Conservation (phyloP, 1,140 invertebrate species). For the Branchinecta lynchi region DNA sequence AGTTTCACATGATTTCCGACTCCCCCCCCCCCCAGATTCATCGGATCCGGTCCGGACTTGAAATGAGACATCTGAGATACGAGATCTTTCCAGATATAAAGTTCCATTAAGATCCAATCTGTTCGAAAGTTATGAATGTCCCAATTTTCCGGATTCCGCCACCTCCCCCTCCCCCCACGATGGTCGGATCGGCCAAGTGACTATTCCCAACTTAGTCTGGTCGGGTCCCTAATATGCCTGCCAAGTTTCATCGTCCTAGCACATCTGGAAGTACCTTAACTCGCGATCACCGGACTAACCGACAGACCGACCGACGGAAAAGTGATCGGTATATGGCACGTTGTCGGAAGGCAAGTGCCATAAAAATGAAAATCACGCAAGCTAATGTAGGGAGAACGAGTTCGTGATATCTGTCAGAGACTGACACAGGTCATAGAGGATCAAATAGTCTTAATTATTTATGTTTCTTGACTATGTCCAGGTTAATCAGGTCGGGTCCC, state of each 20-base stretch:
- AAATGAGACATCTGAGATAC: slow-evolving; percentile 5
- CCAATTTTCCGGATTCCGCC: not conserved
- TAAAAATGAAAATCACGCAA: too few relatives aligned
- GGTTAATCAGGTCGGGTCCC: too few relatives aligned
- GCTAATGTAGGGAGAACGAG: too few relatives aligned
- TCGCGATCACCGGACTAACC: not conserved
- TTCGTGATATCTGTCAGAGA: too few relatives aligned
- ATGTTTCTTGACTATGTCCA: too few relatives aligned
- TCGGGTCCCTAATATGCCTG: too few relatives aligned
- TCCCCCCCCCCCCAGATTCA: not conserved
- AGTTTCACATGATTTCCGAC: not conserved
- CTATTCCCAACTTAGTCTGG: too few relatives aligned
- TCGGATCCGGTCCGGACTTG: slow-evolving; percentile 3
- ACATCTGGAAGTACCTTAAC: not conserved
- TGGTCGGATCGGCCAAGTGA: not conserved
- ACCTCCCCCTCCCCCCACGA: not conserved
- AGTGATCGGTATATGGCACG: too few relatives aligned
- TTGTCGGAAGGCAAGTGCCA: too few relatives aligned
- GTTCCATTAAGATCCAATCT: slow-evolving; percentile 9
- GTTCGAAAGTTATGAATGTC: slow-evolving; percentile 1
- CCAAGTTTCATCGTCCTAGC: slow-evolving; percentile 1
- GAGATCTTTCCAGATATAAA: not conserved
- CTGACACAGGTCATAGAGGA: too few relatives aligned
- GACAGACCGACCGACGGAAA: not conserved
- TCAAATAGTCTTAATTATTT: too few relatives aligned